Base-by-base conservation (phyloP, 1,140 invertebrate species). In the Meloidogyne floridensis region DNA sequence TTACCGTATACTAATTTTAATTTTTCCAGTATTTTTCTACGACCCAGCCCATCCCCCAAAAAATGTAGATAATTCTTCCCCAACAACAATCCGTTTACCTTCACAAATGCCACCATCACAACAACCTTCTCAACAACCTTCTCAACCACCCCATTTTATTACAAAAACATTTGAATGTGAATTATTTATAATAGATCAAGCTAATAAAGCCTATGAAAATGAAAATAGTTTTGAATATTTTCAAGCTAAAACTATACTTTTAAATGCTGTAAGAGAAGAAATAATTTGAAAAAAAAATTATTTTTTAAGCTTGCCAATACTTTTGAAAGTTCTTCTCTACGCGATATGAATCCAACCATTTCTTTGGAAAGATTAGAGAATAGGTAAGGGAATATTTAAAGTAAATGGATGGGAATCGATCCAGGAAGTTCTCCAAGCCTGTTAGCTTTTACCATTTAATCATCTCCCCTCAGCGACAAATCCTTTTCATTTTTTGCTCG, bases 131-230 rank as follows among this genome's bases (percentile, higher is more conserved):
- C 32, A 32, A 13, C 51, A 32, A 15, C 51, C 76, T 3, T 15
- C n/a, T 8, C 15, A 77, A 8, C 15, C 8, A 32, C 77, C 77
- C n/a, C 56, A 51, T 32, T 71, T 79, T 65, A 71, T 79, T 71
- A 79, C 77, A 18, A 72, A 51, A 79, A 71, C 32, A 71, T 79
- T 79, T 65, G 65, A 79, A 47, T 79, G 77, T 51, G 77, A 79
- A 79, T 42, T 79, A 51, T 79, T 32, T 47, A 65, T 79, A 9
- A 32, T 79, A 18, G 56, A 79, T 8, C 77, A 79, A 71, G 77
- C 77, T 32, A 79, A 79, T 47, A 69, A 71, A 43, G 77, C 77
- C 4, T 79, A 79, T 71, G 43, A 72, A n/a, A 65, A 79, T 71
- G 20, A 69, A 13, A 69, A 79, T 51, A 79, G 77, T 79, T 71